Percentiles rank a stretch among this genome's conserved stretches.
phyloP scores from a whole-genome alignment of 2,113 vertebrate species.

The Psammodynastes pulverulentus region DNA sequence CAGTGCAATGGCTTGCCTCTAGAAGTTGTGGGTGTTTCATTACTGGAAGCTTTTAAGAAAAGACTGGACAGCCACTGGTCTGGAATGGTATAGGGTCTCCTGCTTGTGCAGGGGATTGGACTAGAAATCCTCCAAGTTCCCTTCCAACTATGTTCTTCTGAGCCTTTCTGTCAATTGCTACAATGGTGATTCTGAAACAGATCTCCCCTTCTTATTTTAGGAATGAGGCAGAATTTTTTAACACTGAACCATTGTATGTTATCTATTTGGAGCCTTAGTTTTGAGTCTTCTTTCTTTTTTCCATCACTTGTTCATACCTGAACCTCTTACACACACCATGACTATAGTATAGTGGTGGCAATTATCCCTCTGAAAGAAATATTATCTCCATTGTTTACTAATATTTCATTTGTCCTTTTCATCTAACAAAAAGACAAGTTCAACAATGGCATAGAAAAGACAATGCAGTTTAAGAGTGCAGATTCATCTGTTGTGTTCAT shows the following conservation, averaged over 20 bases:
- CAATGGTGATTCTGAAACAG: neutral
- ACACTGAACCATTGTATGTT: neutral
- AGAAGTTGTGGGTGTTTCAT: too few species aligned
- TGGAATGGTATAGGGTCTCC: too few species aligned
- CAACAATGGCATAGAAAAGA: neutral
- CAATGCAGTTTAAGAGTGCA: neutral
- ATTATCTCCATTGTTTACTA: neutral
- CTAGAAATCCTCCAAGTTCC: too few species aligned
- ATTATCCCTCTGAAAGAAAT: neutral
- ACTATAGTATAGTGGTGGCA: neutral
- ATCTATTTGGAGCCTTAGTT: neutral
- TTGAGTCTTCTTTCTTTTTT: neutral
- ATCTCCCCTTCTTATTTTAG: neutral
- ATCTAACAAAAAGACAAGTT: neutral
- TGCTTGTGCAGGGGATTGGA: too few species aligned
- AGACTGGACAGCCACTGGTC: too few species aligned
- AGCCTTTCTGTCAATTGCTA: too few species aligned
- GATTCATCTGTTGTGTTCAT: neutral
- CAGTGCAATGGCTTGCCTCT: too few species aligned
- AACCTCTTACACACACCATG: neutral
- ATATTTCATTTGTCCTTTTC: neutral
- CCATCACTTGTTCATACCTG: neutral
- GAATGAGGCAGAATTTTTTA: neutral
- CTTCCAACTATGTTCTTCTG: too few species aligned
- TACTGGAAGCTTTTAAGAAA: too few species aligned